Percentiles rank a stretch among this genome's conserved stretches.
These are phyloP conservation scores for Lasioglossum calceatum DNA, from an alignment of 2,888 invertebrate species.

Conservation along the genomic window DNA sequence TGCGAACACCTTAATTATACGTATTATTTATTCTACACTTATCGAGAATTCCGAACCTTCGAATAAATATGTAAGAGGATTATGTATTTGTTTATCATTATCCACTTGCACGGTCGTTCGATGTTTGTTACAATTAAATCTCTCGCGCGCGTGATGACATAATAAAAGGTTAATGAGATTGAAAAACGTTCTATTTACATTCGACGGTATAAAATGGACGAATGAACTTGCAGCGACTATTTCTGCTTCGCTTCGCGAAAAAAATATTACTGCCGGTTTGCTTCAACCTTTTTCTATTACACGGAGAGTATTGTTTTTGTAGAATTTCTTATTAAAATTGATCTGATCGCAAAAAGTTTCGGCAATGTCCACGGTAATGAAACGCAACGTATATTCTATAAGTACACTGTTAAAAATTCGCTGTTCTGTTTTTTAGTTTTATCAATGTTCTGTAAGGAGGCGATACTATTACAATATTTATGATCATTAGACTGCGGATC, in stretches of 20 bases:
- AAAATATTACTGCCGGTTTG: not conserved
- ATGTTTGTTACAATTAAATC: not conserved
- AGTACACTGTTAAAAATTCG: not conserved
- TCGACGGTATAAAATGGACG: not conserved
- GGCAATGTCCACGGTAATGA: not conserved
- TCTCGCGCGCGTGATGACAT: not conserved
- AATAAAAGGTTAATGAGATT: not conserved
- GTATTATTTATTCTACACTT: not conserved
- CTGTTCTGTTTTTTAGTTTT: not conserved
- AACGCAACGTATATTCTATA: constrained; percentile 13
- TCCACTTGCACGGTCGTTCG: not conserved
- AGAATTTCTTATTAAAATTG: not conserved
- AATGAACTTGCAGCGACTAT: not conserved
- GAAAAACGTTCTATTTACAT: not conserved
- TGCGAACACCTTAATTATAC: not conserved
- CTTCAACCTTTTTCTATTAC: not conserved
- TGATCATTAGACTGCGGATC: no score
- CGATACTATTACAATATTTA: not conserved
- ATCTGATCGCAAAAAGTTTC: not conserved
- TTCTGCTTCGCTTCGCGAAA: not conserved
- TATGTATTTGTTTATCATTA: not conserved
- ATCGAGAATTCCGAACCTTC: not conserved
- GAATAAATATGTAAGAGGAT: not conserved
- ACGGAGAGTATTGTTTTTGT: not conserved
- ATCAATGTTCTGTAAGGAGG: not conserved